A percentile compares a stretch with the other conserved stretches of the same genome.
These are phyloP conservation scores for Heterotilapia buettikoferi DNA, from an alignment of 2,113 vertebrate species.

Conservation along the genomic window DNA sequence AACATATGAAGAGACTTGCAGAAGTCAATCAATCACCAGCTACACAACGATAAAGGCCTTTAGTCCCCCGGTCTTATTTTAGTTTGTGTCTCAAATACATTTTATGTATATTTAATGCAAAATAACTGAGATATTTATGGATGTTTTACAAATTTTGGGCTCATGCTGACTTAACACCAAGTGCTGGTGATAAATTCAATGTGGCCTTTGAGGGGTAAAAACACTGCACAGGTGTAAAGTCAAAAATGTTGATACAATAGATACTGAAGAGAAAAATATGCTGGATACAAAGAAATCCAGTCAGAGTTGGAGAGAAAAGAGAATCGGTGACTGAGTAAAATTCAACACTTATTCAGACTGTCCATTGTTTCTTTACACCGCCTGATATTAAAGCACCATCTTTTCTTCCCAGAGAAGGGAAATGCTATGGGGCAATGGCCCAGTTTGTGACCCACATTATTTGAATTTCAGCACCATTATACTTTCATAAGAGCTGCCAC, in stretches of 20 bases:
- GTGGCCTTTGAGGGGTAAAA: not conserved
- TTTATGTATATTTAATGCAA: not conserved
- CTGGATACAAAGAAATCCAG: not conserved
- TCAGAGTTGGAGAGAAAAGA: not conserved
- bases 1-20: not conserved
- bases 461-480: conserved; percentile 59
- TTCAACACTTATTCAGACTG: conserved; percentile 13
- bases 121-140: not conserved
- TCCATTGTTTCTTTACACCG: conserved; percentile 19
- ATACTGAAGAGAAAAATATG: not conserved
- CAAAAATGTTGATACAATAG: not conserved
- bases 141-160: not conserved
- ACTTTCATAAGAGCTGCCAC: conserved; percentile 42
- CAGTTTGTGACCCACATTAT: conserved; percentile 68
- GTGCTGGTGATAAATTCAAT: not conserved
- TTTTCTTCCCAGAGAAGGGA: conserved; percentile 14
- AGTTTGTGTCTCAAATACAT: not conserved
- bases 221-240: not conserved
- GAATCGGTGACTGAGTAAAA: not conserved
- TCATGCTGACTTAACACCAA: not conserved
- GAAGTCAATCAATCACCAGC: not conserved
- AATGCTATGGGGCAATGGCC: conserved; percentile 53
- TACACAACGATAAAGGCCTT: not conserved
- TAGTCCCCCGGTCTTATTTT: not conserved
- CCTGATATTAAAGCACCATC: conserved; percentile 27